Percentiles rank a stretch among this genome's conserved stretches.
Evolutionary conservation across 1,140 invertebrate species (phyloP).

Genomic region (Drosophila orena): DNA sequence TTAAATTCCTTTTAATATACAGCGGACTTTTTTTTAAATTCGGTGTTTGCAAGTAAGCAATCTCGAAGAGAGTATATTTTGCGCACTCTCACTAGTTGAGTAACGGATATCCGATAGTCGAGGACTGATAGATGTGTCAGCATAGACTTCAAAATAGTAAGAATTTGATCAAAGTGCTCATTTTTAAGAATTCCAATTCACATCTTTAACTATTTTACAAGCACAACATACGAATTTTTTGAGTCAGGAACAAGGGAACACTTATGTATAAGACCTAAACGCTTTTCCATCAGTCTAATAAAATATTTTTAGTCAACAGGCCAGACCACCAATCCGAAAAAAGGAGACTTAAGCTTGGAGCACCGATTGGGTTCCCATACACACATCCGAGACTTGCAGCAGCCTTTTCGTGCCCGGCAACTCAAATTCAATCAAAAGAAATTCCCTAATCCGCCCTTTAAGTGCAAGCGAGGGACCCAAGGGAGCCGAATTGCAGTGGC

Average conservation of each 20-base stretch:
- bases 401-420: conserved; percentile 37
- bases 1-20: too few relatives aligned
- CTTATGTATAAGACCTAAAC: neutral
- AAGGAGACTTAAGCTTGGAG: neutral
- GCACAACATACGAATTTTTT: neutral
- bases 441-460: conserved; percentile 60
- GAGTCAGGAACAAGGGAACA: too few relatives aligned
- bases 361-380: conserved; percentile 32
- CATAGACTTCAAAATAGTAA: too few relatives aligned
- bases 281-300: neutral
- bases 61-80: too few relatives aligned
- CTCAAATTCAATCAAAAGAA: conserved; percentile 78
- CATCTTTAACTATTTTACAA: neutral
- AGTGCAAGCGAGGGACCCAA: conserved; percentile 24
- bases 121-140: too few relatives aligned
- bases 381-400: conserved; percentile 46
- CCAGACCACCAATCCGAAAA: neutral
- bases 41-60: too few relatives aligned
- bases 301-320: neutral
- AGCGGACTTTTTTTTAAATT: too few relatives aligned
- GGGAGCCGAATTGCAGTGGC: conserved; percentile 12
- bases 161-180: too few relatives aligned
- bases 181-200: too few relatives aligned
- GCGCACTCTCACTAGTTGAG: too few relatives aligned
- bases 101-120: too few relatives aligned